These are phyloP conservation scores for Eremobia ochroleuca DNA, from an alignment of 2,888 invertebrate genomes.

Conservation along the genomic window DNA sequence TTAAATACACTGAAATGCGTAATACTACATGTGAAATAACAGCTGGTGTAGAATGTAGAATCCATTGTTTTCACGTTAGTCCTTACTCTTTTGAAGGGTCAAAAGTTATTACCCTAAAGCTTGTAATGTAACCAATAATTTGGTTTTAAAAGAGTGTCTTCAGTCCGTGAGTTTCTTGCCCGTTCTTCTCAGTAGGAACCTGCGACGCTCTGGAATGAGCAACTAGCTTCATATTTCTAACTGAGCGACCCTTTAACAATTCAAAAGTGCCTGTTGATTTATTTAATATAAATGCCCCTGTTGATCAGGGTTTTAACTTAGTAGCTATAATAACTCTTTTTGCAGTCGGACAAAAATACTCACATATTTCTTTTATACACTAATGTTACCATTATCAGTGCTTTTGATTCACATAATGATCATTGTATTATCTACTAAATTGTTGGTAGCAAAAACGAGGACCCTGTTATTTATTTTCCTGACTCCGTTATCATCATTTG, in stretches of 20 bases:
- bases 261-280: neutral
- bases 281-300: neutral
- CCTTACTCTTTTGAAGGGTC: neutral
- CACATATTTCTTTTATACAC: neutral
- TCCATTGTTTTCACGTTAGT: neutral
- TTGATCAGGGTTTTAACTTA: neutral
- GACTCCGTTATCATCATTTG: too few species aligned
- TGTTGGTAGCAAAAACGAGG: neutral
- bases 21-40: slow-evolving; percentile 33
- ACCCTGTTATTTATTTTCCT: neutral
- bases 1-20: slow-evolving; percentile 40
- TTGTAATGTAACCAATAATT: neutral
- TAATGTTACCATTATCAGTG: neutral
- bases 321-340: neutral
- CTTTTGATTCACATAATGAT: neutral
- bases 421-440: neutral
- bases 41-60: slow-evolving; percentile 5
- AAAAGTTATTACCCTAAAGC: too few species aligned
- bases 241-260: neutral
- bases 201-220: neutral
- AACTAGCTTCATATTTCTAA: neutral
- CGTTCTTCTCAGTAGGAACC: neutral
- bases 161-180: neutral
- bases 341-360: too few species aligned
- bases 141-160: neutral